Evolutionary conservation across 1,140 invertebrate genomes (phyloP).

Genomic region (Galleria mellonella): DNA sequence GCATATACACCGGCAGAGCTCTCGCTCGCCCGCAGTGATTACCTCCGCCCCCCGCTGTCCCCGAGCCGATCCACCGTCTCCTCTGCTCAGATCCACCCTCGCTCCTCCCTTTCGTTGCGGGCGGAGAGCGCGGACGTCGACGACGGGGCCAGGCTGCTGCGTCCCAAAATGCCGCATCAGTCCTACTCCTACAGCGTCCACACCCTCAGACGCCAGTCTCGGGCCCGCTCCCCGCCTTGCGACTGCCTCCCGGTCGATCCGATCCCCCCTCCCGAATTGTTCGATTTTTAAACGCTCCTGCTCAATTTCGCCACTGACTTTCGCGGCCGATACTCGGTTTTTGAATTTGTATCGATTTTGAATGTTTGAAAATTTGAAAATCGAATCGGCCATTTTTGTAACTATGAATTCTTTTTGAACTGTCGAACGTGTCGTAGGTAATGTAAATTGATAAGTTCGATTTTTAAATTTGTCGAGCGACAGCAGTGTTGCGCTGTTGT

Average conservation of each 20-base stretch:
- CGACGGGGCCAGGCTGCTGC: conserved; percentile 3
- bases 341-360: background rate
- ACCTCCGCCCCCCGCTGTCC: conserved; percentile 33
- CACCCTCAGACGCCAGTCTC: conserved; percentile 27
- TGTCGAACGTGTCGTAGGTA: background rate
- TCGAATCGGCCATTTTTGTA: background rate
- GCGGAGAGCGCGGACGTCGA: conserved; percentile 28
- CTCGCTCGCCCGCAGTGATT: conserved; percentile 34
- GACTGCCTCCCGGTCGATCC: conserved; percentile 49
- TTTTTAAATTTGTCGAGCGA: background rate
- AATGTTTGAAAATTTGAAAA: conserved; percentile 6
- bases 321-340: background rate
- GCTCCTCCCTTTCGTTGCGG: conserved; percentile 35
- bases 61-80: conserved; percentile 7
- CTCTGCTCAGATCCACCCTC: conserved; percentile 13
- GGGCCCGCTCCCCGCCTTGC: conserved; percentile 24
- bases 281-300: conserved; percentile 38
- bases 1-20: conserved; percentile 26
- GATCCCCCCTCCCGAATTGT: conserved; percentile 56
- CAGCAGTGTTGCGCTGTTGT: no score
- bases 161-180: conserved; percentile 11
- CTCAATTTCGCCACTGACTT: background rate
- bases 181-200: conserved; percentile 34
- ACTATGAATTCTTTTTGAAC: background rate
- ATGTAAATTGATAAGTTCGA: background rate